These are phyloP conservation scores for Acrocephalus kingi DNA, from an alignment of 2,113 vertebrate genomes.

Conservation along the genomic window DNA sequence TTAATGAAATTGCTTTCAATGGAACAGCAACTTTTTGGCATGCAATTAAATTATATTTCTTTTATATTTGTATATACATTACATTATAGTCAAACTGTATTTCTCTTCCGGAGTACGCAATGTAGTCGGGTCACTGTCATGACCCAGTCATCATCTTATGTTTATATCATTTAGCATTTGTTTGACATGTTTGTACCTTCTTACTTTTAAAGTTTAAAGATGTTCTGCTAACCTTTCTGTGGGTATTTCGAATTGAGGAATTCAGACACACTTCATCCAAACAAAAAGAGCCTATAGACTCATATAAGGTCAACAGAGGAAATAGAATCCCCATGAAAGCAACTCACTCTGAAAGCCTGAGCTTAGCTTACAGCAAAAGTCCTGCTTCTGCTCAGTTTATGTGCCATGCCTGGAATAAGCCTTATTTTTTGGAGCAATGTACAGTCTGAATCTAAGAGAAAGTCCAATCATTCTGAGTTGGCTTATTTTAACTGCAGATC, in stretches of 20 bases:
- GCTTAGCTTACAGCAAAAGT: neutral
- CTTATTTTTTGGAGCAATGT: neutral
- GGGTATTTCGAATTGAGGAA: neutral
- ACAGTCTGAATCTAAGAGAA: neutral
- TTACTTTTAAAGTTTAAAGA: neutral
- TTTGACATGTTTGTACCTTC: neutral
- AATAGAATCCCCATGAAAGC: neutral
- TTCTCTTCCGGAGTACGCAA: neutral
- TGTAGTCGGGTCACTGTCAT: neutral
- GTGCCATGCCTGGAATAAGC: neutral
- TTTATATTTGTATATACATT: neutral
- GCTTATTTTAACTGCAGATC: neutral
- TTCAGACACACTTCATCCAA: neutral
- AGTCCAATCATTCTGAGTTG: neutral
- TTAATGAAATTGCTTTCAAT: conserved; percentile 14
- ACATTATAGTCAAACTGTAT: neutral
- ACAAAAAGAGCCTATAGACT: neutral
- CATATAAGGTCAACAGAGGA: neutral
- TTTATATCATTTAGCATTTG: neutral
- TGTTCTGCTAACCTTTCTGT: neutral
- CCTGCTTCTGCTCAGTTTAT: neutral
- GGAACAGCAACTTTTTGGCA: neutral
- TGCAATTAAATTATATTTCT: neutral
- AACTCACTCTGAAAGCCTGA: neutral
- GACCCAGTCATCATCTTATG: neutral